Evolutionary conservation across 2,888 invertebrate genomes (phyloP).

Genomic region (Mystacides longicornis): DNA sequence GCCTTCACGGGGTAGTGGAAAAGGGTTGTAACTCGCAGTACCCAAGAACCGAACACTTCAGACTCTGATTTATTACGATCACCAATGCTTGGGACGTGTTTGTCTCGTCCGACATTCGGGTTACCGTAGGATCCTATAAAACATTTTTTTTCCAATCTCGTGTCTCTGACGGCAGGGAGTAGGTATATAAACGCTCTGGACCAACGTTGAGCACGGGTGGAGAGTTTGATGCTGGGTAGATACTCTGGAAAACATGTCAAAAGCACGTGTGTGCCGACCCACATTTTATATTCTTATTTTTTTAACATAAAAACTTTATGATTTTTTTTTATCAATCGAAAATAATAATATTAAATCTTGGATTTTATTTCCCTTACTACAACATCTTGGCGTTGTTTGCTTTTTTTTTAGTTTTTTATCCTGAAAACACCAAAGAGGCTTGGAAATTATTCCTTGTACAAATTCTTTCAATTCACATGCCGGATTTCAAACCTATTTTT

Average conservation of each 20-base stretch:
- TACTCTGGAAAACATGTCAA: neutral
- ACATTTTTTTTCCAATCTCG: neutral
- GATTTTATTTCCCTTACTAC: neutral
- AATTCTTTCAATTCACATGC: no score
- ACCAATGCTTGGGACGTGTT: neutral
- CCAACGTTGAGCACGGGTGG: no score
- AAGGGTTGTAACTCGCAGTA: no score
- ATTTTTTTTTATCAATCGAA: neutral
- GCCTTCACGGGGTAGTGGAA: no score
- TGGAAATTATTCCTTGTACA: no score
- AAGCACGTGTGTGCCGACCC: neutral
- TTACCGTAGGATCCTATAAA: neutral
- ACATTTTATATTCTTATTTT: neutral
- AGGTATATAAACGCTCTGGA: no score
- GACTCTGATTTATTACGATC: conserved; percentile 1
- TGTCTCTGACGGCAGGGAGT: neutral
- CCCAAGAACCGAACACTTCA: neutral
- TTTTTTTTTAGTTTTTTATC: no score
- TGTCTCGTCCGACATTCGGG: neutral
- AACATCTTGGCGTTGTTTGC: no score
- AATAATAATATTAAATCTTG: neutral
- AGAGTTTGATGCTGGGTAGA: no score
- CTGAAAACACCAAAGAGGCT: no score
- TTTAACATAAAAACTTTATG: neutral
- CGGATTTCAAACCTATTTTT: no score